Evolutionary conservation across 2,797 vertebrate genomes (phyloP).

Genomic region (Telmatherina bonti): DNA sequence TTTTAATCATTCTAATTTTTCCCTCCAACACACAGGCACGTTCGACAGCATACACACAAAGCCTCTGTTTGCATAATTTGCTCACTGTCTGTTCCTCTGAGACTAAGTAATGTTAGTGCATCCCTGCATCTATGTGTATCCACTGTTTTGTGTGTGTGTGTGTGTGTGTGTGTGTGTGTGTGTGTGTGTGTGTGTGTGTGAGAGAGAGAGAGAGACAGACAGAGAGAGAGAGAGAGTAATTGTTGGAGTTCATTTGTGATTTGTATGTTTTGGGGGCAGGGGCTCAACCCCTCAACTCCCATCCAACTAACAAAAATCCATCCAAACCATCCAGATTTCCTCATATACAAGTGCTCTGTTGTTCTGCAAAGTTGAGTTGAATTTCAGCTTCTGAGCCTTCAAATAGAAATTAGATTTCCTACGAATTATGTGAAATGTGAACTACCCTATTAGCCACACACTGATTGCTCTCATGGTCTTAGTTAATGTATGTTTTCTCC

Average conservation of each 20-base stretch:
- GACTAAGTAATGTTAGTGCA: constrained; percentile 78
- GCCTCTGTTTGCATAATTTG: constrained; percentile 83
- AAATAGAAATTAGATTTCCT: constrained; percentile 63
- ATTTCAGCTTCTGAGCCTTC: constrained; percentile 60
- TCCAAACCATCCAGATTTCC: too few species aligned
- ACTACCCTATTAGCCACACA: constrained; percentile 59
- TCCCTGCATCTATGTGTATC: constrained; percentile 65
- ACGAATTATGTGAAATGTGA: constrained; percentile 68
- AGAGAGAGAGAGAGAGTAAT: constrained; percentile 39
- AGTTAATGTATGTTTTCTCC: constrained; percentile 55
- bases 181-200: not conserved
- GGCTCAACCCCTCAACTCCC: constrained; percentile 35
- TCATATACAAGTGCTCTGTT: constrained; percentile 71
- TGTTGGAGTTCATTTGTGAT: constrained; percentile 75
- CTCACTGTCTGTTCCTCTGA: constrained; percentile 80
- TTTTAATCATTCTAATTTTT: constrained; percentile 85
- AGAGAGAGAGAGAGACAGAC: too few species aligned
- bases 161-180: constrained; percentile 1
- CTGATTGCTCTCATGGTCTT: constrained; percentile 72
- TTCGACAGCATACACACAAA: constrained; percentile 73
- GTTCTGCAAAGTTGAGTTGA: constrained; percentile 69
- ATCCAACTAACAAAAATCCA: not conserved
- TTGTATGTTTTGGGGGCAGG: constrained; percentile 73
- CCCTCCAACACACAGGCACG: constrained; percentile 77
- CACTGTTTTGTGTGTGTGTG: constrained; percentile 24